Evolutionary conservation across 37 sponge, comb jelly and placozoan species (phyloP), one percentile per base, ranked within the genome.

Genomic region (Cladorhizidae sp.): DNA sequence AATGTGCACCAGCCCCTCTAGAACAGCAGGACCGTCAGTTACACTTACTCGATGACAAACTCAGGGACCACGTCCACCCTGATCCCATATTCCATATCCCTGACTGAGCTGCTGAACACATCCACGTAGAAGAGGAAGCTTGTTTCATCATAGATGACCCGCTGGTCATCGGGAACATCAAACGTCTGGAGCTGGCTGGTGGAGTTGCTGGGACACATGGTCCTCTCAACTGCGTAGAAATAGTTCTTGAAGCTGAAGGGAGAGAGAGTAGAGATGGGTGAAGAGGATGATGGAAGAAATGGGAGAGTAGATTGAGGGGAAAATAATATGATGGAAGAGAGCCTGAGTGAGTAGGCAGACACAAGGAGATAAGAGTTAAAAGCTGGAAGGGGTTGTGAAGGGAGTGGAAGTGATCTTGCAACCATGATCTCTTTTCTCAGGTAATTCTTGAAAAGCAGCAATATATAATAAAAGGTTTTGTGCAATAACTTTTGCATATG

Each of bases 31-130:
- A n/a, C n/a, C n/a, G n/a, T n/a, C n/a, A n/a, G n/a, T n/a, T n/a
- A 58, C 31, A 65, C 67, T 65, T 61, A 85, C 86, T 40, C 42
- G 26, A 77, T 40, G 41, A 45, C 28, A 49, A 64, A 83, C n/a
- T 50, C 28, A 2, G 42, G 54, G 32, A 90, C 85, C 21, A 67
- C 26, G 33, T 77, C 82, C 41, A 82, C 39, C 35, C 22, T 43
- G 32, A 87, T 42, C 6, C n/a, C 61, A 58, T 80, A 87, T 18
- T 35, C 0, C 35, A 80, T 41, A 14, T 17, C 26, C 22, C 40
- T 57, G 2, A n/a, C 11, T 28, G 63, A 82, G 54, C 76, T 82
- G 39, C 80, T 78, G 38, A 88, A 79, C 35, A 83, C 80, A 38
- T 83, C 84, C 9, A 88, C 57, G 58, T 67, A 78, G 45, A 85